Conservation (phyloP, 1,140 invertebrate species). For the Amyelois transitella region DNA sequence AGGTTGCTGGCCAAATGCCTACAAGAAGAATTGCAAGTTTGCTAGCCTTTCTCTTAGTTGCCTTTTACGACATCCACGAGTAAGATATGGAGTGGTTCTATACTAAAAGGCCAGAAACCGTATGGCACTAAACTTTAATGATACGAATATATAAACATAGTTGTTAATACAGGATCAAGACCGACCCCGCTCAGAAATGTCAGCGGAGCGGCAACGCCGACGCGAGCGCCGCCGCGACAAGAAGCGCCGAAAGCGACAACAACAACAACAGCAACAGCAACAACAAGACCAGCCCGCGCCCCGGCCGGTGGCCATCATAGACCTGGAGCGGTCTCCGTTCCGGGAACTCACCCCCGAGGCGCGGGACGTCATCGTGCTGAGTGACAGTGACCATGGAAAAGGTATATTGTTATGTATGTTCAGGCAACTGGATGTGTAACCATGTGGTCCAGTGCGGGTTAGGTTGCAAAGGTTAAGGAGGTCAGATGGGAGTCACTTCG, state of each 20-base stretch:
- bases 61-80: too few species aligned
- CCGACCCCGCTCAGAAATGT: constrained; percentile 42
- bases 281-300: constrained; percentile 24
- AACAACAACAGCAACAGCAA: constrained; percentile 23
- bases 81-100: too few species aligned
- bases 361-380: constrained; percentile 86
- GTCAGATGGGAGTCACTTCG: too few species aligned
- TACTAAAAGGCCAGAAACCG: too few species aligned
- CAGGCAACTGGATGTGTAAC: too few species aligned
- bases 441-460: too few species aligned
- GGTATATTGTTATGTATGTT: constrained; percentile 30
- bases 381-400: constrained; percentile 84
- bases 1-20: not conserved
- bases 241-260: constrained; percentile 57
- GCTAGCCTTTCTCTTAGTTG: too few species aligned
- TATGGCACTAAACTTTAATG: too few species aligned
- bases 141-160: too few species aligned
- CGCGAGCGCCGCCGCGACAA: constrained; percentile 29
- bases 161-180: constrained; percentile 77
- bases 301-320: constrained; percentile 84
- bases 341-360: constrained; percentile 86
- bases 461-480: too few species aligned
- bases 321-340: constrained; percentile 89
- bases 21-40: too few species aligned
- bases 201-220: constrained; percentile 35